Percentiles rank a stretch among this genome's conserved stretches.
These are phyloP conservation scores for Trochalopteron elliotii DNA, from an alignment of 2,113 vertebrate species.

Conservation along the genomic window DNA sequence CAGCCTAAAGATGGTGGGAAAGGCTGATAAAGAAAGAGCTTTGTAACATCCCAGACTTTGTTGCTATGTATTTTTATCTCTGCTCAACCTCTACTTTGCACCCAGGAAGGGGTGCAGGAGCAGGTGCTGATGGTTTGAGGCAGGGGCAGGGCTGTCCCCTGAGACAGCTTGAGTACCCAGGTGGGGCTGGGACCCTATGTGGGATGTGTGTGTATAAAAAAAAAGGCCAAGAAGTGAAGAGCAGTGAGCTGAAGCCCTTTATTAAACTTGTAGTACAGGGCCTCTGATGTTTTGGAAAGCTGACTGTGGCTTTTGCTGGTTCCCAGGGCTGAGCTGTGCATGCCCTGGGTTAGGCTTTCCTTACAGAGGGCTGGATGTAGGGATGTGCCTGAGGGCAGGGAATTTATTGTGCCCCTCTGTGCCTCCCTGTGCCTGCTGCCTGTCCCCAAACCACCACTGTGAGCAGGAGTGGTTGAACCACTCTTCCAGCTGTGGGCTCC, in stretches of 20 bases:
- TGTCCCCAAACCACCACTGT: rapidly evolving
- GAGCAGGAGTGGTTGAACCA: background rate
- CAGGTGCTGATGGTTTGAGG: background rate
- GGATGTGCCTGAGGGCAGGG: too few species aligned
- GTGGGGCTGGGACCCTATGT: background rate
- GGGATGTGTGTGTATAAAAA: rapidly evolving
- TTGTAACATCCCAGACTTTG: rapidly evolving
- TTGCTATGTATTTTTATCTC: rapidly evolving
- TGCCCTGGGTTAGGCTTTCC: background rate
- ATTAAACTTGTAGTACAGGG: background rate
- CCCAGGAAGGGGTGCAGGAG: background rate
- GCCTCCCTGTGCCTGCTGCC: background rate
- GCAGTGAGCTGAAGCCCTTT: background rate
- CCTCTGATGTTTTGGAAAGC: background rate
- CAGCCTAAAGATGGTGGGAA: rapidly evolving
- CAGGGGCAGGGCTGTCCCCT: background rate
- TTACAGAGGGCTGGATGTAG: too few species aligned
- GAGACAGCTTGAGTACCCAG: rapidly evolving
- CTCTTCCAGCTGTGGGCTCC: background rate
- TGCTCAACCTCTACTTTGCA: rapidly evolving
- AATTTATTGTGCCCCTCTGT: too few species aligned
- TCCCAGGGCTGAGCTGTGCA: rapidly evolving
- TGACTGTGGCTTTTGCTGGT: background rate
- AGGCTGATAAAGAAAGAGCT: background rate
- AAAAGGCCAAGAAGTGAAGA: background rate